These are phyloP conservation scores for Dermatemys mawii DNA, from an alignment of 2,113 vertebrate species.

Conservation along the genomic window DNA sequence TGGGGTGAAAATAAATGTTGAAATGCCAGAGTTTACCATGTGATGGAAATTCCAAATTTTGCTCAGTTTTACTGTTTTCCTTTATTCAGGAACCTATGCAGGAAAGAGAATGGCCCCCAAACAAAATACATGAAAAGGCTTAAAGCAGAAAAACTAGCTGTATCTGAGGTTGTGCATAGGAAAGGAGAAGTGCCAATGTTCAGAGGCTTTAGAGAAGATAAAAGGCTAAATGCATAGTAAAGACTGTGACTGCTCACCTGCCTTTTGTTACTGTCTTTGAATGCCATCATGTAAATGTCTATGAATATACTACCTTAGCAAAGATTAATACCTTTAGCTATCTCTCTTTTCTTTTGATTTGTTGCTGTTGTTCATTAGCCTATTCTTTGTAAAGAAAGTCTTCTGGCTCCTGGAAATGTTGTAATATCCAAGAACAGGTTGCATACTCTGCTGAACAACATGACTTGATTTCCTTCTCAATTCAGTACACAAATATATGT, in stretches of 20 bases:
- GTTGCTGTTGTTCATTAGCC: not conserved
- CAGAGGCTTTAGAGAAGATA: not conserved
- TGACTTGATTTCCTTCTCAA: rapidly evolving
- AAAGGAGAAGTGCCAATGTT: no score
- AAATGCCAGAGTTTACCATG: not conserved
- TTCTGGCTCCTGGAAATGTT: not conserved
- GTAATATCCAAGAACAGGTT: not conserved
- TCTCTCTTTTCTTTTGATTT: not conserved
- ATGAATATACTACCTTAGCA: not conserved
- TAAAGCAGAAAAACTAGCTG: not conserved
- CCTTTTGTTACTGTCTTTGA: not conserved
- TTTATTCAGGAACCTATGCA: not conserved
- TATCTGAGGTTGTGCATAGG: not conserved
- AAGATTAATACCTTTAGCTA: not conserved
- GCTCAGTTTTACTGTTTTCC: not conserved
- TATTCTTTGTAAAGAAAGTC: not conserved
- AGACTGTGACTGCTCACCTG: not conserved
- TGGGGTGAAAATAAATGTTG: not conserved
- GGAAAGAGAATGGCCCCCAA: not conserved
- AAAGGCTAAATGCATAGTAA: not conserved
- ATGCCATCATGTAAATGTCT: not conserved
- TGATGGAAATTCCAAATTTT: not conserved
- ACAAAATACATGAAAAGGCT: not conserved
- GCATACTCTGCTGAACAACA: not conserved
- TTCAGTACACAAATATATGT: not conserved